Percentiles rank a stretch among this genome's conserved stretches.
Evolutionary conservation across 2,113 vertebrate species (phyloP).

Genomic region (Raja brachyura): DNA sequence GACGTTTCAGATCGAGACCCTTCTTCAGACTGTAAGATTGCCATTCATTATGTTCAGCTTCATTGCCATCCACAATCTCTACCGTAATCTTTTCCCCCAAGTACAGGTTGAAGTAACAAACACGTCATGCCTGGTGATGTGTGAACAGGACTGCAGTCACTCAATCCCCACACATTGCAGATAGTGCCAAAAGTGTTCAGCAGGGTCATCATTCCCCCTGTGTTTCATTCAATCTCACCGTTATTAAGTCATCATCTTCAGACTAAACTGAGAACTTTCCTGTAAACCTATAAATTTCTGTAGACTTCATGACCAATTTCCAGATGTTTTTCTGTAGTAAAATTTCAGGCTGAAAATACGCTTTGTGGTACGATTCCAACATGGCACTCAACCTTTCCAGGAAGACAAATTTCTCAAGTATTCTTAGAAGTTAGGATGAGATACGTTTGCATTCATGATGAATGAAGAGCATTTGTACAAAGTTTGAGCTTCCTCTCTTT

Average conservation of each 20-base stretch:
- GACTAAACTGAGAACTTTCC: constrained; percentile 12
- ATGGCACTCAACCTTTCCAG: not conserved
- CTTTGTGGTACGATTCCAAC: not conserved
- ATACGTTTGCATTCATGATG: not conserved
- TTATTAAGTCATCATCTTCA: not conserved
- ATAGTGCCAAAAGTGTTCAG: not conserved
- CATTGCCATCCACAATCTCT: not conserved
- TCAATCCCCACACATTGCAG: no score
- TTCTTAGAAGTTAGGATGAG: not conserved
- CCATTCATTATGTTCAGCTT: not conserved
- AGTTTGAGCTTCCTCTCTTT: not conserved
- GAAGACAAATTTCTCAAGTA: not conserved
- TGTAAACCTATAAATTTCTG: not conserved
- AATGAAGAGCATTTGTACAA: not conserved
- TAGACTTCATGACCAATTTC: not conserved
- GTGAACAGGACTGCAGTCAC: not conserved
- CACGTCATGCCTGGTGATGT: not conserved
- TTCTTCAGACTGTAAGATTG: not conserved
- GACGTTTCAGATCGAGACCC: no score
- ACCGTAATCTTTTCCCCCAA: no score
- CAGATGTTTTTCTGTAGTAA: constrained; percentile 11
- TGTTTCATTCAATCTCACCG: constrained; percentile 4
- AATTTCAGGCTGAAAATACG: not conserved
- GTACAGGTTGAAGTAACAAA: not conserved
- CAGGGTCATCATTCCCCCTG: not conserved